Evolutionary conservation across 2,113 vertebrate species (phyloP).

Genomic region (Saimiri boliviensis): DNA sequence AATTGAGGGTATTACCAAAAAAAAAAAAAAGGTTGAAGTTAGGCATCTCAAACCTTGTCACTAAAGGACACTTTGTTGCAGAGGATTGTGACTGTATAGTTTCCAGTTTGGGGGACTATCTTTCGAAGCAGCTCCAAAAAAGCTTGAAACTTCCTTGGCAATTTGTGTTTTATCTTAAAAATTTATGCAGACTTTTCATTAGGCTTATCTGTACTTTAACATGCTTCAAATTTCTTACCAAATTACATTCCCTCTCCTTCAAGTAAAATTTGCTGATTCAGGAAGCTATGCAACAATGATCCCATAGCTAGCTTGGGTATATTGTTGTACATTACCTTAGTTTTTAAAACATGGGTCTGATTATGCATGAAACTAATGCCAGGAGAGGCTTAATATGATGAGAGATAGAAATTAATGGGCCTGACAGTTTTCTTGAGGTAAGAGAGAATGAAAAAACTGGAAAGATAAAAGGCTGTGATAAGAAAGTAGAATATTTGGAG

Average conservation of each 20-base stretch:
- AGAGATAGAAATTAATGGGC: neutral
- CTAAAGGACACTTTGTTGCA: neutral
- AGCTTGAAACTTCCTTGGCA: neutral
- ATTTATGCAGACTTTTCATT: neutral
- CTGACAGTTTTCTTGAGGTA: neutral
- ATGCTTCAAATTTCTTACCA: neutral
- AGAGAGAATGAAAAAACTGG: neutral
- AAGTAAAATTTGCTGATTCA: neutral
- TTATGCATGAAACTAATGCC: neutral
- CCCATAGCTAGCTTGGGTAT: neutral
- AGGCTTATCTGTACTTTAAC: neutral
- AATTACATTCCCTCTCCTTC: neutral
- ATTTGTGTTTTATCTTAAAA: neutral
- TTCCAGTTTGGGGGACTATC: neutral
- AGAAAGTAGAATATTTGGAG: neutral
- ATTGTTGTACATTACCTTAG: neutral
- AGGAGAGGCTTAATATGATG: neutral
- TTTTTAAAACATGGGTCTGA: neutral
- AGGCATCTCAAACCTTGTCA: neutral
- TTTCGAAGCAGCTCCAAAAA: neutral
- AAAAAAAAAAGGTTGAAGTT: neutral
- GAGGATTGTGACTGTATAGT: neutral
- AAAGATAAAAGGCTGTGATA: neutral
- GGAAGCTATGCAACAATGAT: neutral
- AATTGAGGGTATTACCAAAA: neutral